A percentile compares a stretch with the other conserved stretches of the same genome.
These are phyloP conservation scores for Pogoniulus pusillus DNA, from an alignment of 2,797 vertebrate genomes.

Conservation along the genomic window DNA sequence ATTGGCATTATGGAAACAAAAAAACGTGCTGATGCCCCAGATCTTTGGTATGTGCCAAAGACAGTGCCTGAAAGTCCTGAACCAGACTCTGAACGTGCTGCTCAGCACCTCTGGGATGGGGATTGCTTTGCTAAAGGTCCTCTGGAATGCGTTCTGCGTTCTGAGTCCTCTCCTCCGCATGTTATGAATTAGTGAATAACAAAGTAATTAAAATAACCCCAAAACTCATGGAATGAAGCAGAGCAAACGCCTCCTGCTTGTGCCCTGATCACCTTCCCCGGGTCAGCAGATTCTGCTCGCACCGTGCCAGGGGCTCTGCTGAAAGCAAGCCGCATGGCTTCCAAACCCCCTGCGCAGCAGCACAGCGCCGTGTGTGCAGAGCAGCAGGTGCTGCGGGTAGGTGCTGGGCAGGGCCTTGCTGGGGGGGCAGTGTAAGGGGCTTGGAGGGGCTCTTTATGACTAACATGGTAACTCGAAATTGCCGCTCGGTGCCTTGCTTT, in stretches of 20 bases:
- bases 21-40: not conserved
- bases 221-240: not conserved
- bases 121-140: not conserved
- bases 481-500: not conserved
- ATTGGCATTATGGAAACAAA: not conserved
- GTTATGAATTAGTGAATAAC: not conserved
- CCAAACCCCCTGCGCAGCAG: not conserved
- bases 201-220: not conserved
- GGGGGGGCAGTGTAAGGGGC: not conserved
- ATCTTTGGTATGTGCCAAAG: not conserved
- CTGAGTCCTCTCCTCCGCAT: not conserved
- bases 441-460: not conserved
- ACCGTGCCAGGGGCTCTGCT: not conserved
- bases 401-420: not conserved
- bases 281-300: fast-evolving
- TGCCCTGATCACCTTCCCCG: not conserved
- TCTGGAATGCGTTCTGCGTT: not conserved
- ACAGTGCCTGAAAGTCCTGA: not conserved
- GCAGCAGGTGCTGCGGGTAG: not conserved
- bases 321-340: not conserved
- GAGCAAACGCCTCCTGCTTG: not conserved
- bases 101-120: not conserved
- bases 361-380: fast-evolving
- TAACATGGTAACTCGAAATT: not conserved
- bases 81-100: not conserved